Conservation (phyloP, 2,797 vertebrate genomes). For the Cetoscarus ocellatus region DNA sequence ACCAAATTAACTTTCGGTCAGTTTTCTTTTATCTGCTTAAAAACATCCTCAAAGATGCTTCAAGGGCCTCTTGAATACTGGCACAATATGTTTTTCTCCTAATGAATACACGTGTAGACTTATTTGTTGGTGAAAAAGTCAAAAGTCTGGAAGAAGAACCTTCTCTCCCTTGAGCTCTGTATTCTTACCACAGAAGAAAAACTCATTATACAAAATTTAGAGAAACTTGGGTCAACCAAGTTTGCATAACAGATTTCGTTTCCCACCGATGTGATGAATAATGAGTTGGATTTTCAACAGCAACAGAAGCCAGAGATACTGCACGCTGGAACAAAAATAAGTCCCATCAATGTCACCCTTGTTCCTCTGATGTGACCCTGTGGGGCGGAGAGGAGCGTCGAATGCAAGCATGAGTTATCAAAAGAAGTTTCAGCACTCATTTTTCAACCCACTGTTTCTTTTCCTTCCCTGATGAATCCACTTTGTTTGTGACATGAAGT, state of each 20-base stretch:
- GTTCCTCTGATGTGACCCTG: conserved; percentile 52
- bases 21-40: no score
- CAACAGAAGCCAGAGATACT: conserved; percentile 11
- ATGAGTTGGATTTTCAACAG: conserved; percentile 11
- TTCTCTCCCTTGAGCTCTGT: no score
- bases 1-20: no score
- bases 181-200: background rate
- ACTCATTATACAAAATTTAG: background rate
- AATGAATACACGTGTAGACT: no score
- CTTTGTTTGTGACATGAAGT: conserved; percentile 56
- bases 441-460: conserved; percentile 54
- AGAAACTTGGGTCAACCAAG: background rate
- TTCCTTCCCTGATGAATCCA: conserved; percentile 38
- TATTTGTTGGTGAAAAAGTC: no score
- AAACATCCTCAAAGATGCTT: background rate
- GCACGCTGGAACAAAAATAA: conserved; percentile 21
- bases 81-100: no score
- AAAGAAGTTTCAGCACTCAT: conserved; percentile 46
- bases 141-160: conserved; percentile 4
- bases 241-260: conserved; percentile 1
- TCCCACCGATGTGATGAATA: conserved; percentile 22
- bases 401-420: conserved; percentile 55
- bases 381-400: conserved; percentile 34
- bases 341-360: conserved; percentile 38
- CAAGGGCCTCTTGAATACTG: no score